Evolutionary conservation across 1,140 invertebrate species (phyloP).

Genomic region (Brachionus sp.): DNA sequence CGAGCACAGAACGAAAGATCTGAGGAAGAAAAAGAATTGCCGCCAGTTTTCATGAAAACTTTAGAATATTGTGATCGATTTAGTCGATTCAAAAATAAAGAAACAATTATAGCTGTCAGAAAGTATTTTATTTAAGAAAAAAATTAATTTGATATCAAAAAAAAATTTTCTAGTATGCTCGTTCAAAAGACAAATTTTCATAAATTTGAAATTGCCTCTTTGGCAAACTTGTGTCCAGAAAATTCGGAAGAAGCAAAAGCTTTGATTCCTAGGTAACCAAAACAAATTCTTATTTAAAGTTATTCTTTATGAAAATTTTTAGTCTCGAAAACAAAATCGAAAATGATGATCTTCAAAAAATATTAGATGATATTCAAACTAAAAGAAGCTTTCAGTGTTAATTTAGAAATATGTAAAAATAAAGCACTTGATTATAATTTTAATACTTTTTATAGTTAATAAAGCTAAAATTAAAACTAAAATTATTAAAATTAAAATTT

Average conservation of each 20-base stretch:
- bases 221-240: conserved; percentile 96
- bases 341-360: conserved; percentile 87
- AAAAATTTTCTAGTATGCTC: conserved; percentile 70
- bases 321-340: conserved; percentile 87
- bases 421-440: neutral
- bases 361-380: conserved; percentile 94
- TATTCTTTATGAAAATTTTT: conserved; percentile 50
- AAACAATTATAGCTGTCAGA: conserved; percentile 89
- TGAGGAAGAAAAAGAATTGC: conserved; percentile 96
- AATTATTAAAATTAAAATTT: neutral
- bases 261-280: conserved; percentile 75
- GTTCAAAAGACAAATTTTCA: conserved; percentile 86
- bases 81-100: conserved; percentile 91
- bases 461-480: neutral
- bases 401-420: conserved; percentile 49
- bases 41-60: conserved; percentile 97
- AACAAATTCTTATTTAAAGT: conserved; percentile 6
- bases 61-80: conserved; percentile 92
- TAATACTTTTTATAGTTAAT: neutral
- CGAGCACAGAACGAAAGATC: conserved; percentile 28
- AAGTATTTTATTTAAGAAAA: conserved; percentile 49
- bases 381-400: conserved; percentile 94
- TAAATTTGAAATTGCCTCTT: conserved; percentile 94
- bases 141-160: neutral
- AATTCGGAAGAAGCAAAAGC: conserved; percentile 95